These are phyloP conservation scores for Lasioglossum calceatum DNA, from an alignment of 2,888 invertebrate species.

Conservation along the genomic window DNA sequence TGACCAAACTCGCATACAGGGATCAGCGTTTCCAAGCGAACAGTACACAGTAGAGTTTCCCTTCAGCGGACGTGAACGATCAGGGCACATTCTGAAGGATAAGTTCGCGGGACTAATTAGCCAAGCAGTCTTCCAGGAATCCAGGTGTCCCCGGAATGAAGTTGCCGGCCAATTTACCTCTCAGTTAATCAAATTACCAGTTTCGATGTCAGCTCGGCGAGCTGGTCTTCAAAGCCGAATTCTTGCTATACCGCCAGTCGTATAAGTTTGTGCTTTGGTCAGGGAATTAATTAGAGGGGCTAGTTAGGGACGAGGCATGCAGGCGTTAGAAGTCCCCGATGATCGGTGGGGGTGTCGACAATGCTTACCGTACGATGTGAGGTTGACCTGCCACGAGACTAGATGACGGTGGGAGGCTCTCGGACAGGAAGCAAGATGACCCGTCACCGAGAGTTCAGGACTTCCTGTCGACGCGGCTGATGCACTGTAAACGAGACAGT, in stretches of 20 bases:
- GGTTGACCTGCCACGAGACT: slow-evolving; percentile 82
- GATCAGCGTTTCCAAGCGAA: not conserved
- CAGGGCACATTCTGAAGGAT: not conserved
- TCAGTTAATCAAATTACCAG: not conserved
- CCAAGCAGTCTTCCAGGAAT: not conserved
- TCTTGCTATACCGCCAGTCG: not conserved
- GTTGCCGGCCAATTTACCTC: not conserved
- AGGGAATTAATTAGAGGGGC: not conserved
- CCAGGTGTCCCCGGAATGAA: not conserved
- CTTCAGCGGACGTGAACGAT: not conserved
- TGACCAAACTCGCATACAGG: not conserved
- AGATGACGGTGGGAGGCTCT: slow-evolving; percentile 79
- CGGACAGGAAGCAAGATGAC: slow-evolving; percentile 82
- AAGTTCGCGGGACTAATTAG: slow-evolving; percentile 1
- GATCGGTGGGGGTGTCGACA: slow-evolving; percentile 43
- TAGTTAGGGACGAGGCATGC: not conserved
- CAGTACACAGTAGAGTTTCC: not conserved
- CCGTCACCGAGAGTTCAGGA: slow-evolving; percentile 80
- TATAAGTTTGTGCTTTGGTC: not conserved
- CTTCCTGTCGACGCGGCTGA: slow-evolving; percentile 76
- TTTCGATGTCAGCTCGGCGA: not conserved
- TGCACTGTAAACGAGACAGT: slow-evolving; percentile 81
- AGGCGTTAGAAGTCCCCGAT: slow-evolving; percentile 13
- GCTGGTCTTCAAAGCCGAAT: not conserved
- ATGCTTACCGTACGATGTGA: slow-evolving; percentile 80